Evolutionary conservation across 2,113 vertebrate species (phyloP).

Genomic region (Pandion haliaetus): DNA sequence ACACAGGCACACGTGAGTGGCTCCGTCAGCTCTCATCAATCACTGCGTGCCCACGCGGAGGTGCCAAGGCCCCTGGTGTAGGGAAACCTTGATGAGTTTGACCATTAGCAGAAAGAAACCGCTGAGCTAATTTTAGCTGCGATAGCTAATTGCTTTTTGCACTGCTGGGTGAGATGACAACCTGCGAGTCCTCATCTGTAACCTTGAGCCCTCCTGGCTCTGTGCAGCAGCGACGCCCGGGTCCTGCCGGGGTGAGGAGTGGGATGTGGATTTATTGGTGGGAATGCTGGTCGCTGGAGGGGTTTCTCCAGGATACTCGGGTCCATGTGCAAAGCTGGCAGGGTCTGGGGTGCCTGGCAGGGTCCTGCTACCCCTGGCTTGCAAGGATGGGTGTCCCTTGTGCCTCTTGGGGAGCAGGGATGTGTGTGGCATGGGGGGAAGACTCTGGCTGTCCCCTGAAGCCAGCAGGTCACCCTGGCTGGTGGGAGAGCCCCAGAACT

Average conservation of each 20-base stretch:
- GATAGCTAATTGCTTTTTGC: slow-evolving; percentile 48
- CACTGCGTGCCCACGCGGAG: neutral
- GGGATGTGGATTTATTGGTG: rapidly evolving
- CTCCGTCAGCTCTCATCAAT: neutral
- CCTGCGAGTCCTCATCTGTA: neutral
- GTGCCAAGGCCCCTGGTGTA: neutral
- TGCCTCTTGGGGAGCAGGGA: neutral
- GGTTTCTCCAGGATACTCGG: rapidly evolving
- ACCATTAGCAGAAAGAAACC: slow-evolving; percentile 45
- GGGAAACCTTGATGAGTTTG: slow-evolving; percentile 49
- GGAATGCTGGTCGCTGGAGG: neutral
- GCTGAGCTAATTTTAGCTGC: slow-evolving; percentile 62
- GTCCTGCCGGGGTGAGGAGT: neutral
- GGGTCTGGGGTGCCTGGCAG: neutral
- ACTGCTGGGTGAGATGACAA: neutral
- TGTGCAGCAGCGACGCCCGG: rapidly evolving
- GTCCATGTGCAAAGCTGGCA: rapidly evolving
- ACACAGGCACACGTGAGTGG: rapidly evolving
- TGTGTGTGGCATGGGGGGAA: rapidly evolving
- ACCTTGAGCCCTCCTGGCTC: slow-evolving; percentile 40
- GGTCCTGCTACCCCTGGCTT: neutral
- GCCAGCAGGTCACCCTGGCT: rapidly evolving
- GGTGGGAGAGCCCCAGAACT: neutral
- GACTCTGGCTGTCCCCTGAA: neutral
- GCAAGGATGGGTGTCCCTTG: rapidly evolving